These are phyloP conservation scores for Stichopus horrens DNA, from an alignment of 53 echinoderm and acorn worm species.

Conservation along the genomic window DNA sequence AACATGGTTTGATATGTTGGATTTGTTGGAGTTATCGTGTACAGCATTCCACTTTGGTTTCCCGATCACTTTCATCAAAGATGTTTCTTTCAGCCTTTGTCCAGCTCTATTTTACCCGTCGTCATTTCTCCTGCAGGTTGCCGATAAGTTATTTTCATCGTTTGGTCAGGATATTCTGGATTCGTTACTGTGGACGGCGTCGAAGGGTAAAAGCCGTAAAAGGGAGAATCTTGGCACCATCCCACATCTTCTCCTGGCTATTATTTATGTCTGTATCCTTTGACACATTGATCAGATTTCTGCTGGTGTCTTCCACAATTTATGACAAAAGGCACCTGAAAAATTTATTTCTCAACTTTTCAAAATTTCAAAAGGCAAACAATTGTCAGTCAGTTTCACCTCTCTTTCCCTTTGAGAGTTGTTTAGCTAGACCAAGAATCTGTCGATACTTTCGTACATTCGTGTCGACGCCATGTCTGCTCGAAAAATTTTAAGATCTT, in stretches of 20 bases:
- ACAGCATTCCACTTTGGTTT: too few relatives aligned
- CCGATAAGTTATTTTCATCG: slow-evolving; percentile 93
- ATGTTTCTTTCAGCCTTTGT: background rate
- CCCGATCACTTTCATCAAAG: too few relatives aligned
- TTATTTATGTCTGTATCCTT: slow-evolving; percentile 99
- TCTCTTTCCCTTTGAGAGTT: too few relatives aligned
- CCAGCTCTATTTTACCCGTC: background rate
- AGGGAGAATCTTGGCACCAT: slow-evolving; percentile 90
- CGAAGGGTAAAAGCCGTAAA: slow-evolving; percentile 75
- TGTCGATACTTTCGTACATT: too few relatives aligned
- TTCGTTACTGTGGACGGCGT: slow-evolving; percentile 97
- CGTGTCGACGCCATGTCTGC: too few relatives aligned
- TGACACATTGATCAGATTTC: background rate
- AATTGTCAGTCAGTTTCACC: background rate
- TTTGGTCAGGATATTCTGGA: slow-evolving; percentile 99
- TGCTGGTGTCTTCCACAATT: background rate
- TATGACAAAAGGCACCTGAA: too few relatives aligned
- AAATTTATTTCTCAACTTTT: background rate
- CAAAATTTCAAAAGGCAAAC: background rate
- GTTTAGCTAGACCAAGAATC: too few relatives aligned
- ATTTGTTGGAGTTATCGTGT: too few relatives aligned
- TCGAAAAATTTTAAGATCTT: too few relatives aligned
- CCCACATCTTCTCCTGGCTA: slow-evolving; percentile 85
- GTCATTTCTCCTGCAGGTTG: slow-evolving; percentile 67
- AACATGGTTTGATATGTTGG: too few relatives aligned